Evolutionary conservation across 1,140 invertebrate species (phyloP), one percentile per base, ranked within the genome.

Genomic region (Saxidomus purpurata): DNA sequence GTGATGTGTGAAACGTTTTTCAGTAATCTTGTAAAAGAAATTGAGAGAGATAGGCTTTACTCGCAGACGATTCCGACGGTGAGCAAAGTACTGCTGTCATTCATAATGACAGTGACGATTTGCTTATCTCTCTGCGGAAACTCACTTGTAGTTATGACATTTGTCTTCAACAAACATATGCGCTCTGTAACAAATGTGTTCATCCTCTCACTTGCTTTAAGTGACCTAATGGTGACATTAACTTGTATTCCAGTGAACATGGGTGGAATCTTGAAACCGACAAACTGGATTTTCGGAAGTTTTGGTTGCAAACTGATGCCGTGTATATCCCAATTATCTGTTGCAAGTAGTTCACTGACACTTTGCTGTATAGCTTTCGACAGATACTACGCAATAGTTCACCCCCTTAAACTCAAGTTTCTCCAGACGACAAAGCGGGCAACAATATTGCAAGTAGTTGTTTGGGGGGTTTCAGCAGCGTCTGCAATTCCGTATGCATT

Each of bases 401-500:
- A 93, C 67, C 93, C 93, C 8, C 95, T 99, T 84, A 98, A 98
- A 93, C 98, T 99, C 94, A 92, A 92, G 67, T 84, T 90, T 52
- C 74, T 92, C 17, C 91, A 92, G 87, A 91, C 91, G 31, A 83
- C 83, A 34, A 80, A 36, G 40, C 97, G 98, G 63, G 98, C 98
- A 97, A 97, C 98, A 83, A 96, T 97, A 59, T 98, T 98, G 94
- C 98, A 99, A 71, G 97, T 97, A 55, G 96, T 98, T 31, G 98
- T 99, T 40, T 99, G 98, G 98, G 96, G 98, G 90, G 97, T 97
- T 47, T 98, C 98, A 0, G 98, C 98, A 8, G 98, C 98, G 3
- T 74, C 91, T 3, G 63, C 69, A 11, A 83, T 92, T 28, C 93
- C 93, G 38, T 90, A 92, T 77, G 85, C 84, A 15, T 84, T 90